Base-by-base conservation (phyloP, 2,113 vertebrate species). In the Propithecus coquereli region DNA sequence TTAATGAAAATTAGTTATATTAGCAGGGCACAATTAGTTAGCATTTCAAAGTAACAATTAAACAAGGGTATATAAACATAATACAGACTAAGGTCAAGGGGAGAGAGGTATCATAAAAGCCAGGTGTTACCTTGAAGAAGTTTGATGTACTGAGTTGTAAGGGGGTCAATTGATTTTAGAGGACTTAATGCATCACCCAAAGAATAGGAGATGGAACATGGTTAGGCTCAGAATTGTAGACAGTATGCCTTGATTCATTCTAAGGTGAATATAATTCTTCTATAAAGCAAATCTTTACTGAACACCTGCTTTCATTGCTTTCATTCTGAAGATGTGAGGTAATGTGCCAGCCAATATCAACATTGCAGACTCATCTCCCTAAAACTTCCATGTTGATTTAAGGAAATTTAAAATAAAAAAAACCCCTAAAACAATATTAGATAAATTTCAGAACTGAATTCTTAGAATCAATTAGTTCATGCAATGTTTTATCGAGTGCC, bases 1-100 rank as follows among this genome's bases (percentile, higher is more conserved):
- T 32, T 93, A 96, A 82, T 95, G 86, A 57, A 93, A 97, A 91
- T 94, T 20, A 70, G 50, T 68, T 91, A 47, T 83, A 71, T 74
- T 32, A 81, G 22, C 23, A 68, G 7, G 34, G 34, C 45, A 81
- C 74, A 94, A 95, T 90, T 74, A 84, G 43, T 80, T 32, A 84
- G 22, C 22, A 65, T 92, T 96, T 87, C 80, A 73, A 94, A 95
- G 37, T 37, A 90, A 76, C n/a, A 90, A 85, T 77, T 77, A 94
- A 97, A 30, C 52, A 86, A 91, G 63, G 43, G 37, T 27, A 83
- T 79, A n/a, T 65, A 80, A 80, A 95, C 79, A 54, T 30, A 85
- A 82, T 45, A 71, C 6, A 74, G n/a, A n/a, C n/a, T n/a, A 94
- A 20, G 90, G 8, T 9, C 3, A 6, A 47, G 30, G 40, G 63